Conservation (phyloP, 2,797 vertebrate species). For the Cyclura pinguis region DNA sequence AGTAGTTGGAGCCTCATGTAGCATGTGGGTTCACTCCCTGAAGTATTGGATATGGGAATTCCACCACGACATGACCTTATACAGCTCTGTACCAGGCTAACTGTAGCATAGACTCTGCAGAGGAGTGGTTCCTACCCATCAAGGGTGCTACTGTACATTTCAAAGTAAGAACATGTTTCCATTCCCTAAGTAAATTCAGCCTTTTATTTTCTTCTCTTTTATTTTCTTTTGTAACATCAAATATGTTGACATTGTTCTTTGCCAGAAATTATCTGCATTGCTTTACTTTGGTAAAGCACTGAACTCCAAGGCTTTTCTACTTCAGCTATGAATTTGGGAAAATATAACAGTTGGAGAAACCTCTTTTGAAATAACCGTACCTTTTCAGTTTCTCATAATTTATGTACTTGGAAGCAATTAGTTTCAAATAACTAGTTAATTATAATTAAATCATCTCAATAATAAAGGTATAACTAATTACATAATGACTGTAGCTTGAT, state of each 20-base stretch:
- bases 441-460: no score
- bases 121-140: background rate
- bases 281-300: background rate
- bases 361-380: background rate
- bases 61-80: background rate
- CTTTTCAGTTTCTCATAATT: no score
- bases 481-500: no score
- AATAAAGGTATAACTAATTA: no score
- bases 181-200: background rate
- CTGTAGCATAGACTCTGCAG: background rate
- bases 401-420: no score
- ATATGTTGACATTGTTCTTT: conserved; percentile 26
- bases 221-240: conserved; percentile 34
- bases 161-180: conserved; percentile 38
- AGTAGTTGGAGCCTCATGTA: no score
- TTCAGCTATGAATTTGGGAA: background rate
- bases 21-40: no score
- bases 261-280: conserved; percentile 38
- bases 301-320: background rate
- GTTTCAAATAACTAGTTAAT: no score
- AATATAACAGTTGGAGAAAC: background rate
- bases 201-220: conserved; percentile 2
- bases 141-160: background rate
- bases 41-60: no score
- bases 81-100: background rate